These are phyloP conservation scores for Chiroxiphia lanceolata DNA, from an alignment of 2,797 vertebrate genomes.

Conservation along the genomic window DNA sequence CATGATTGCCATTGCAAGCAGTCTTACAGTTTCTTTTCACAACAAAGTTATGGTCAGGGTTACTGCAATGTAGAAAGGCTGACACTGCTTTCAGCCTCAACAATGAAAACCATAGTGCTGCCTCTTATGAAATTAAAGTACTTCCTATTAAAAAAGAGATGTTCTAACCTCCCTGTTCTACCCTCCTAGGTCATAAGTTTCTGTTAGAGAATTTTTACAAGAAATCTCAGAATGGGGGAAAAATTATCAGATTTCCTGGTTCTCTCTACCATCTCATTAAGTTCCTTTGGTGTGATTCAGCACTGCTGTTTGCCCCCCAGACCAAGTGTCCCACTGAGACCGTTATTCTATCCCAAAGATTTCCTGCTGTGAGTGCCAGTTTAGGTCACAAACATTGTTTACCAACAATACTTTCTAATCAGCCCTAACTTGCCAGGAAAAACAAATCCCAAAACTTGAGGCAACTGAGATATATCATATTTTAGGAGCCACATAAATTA, in stretches of 20 bases:
- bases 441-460: background rate
- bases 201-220: background rate
- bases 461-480: background rate
- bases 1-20: constrained; percentile 64
- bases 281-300: background rate
- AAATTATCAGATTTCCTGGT: background rate
- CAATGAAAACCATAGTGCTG: background rate
- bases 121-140: constrained; percentile 40
- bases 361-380: background rate
- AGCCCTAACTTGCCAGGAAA: rapidly evolving
- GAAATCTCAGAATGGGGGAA: background rate
- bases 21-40: constrained; percentile 63
- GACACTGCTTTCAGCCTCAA: background rate
- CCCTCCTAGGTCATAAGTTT: background rate
- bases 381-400: background rate
- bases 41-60: constrained; percentile 25
- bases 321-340: background rate
- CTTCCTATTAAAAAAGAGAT: background rate
- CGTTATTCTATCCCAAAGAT: background rate
- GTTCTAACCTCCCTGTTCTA: background rate
- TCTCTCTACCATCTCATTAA: background rate
- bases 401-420: background rate
- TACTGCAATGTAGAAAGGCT: background rate
- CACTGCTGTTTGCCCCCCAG: background rate
- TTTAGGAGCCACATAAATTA: background rate